Conservation (phyloP, 2,888 invertebrate genomes). For the Drosophila imparisetae region DNA sequence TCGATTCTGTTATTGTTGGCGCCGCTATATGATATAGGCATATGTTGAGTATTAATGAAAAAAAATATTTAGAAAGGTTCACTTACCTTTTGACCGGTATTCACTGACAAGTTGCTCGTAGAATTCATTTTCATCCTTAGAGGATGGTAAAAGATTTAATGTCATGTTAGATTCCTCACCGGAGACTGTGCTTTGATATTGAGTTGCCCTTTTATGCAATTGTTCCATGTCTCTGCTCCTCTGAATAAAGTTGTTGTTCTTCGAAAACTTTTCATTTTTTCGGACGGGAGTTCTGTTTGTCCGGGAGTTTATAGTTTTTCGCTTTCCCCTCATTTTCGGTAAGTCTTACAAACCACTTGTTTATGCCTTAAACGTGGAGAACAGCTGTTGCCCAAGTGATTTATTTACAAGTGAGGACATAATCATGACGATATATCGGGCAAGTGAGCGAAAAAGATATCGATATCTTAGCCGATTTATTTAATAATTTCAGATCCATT, state of each 20-base stretch:
- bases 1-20: neutral
- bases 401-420: neutral
- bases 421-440: neutral
- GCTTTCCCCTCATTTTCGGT: constrained; percentile 26
- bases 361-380: constrained; percentile 16
- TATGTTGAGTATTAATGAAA: constrained; percentile 26
- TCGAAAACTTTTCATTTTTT: constrained; percentile 50
- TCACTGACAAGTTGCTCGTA: constrained; percentile 62
- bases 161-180: constrained; percentile 22
- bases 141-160: constrained; percentile 36
- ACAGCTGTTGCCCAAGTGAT: neutral
- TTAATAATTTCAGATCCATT: neutral
- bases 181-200: constrained; percentile 55
- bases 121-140: constrained; percentile 50
- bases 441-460: neutral
- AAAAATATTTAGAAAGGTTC: constrained; percentile 21
- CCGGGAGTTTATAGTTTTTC: neutral
- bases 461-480: neutral
- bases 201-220: constrained; percentile 61
- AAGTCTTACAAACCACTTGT: neutral
- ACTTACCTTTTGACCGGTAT: constrained; percentile 42
- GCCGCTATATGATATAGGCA: constrained; percentile 12
- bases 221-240: constrained; percentile 82
- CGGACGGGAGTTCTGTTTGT: constrained; percentile 8
- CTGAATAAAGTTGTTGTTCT: constrained; percentile 78